Evolutionary conservation across 2,797 vertebrate species (phyloP), one percentile per base, ranked within the genome.

Genomic region (Hydrolagus colliei): DNA sequence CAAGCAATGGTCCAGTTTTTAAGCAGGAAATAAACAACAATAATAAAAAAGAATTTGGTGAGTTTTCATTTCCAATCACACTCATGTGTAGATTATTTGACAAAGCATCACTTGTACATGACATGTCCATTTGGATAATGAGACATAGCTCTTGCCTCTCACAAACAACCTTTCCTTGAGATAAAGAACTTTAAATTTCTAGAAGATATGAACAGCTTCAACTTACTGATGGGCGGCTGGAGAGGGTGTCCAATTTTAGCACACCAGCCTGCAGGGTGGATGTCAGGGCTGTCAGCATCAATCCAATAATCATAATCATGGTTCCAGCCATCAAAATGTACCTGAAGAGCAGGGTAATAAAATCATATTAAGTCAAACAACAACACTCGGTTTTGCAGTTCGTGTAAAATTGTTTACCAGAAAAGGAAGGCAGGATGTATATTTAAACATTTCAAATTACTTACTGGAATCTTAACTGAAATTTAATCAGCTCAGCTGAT

Each of bases 281-380:
- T 93, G 72, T 96, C 95, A 2, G 94, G 92, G 87, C 92, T 95
- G 89, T 96, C 96, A 0, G 95, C 92, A 86, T 96, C 95, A 87
- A 92, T 90, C 95, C 95, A 96, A 88, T 94, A 95, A 90, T 96
- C 94, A 86, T 95, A 96, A 88, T 94, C 93, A 86, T 91, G 92
- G 67, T 91, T 94, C 95, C 95, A 96, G 89, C 95, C 95, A 87
- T 96, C 96, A 89, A 96, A 96, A 90, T 96, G 95, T 74, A 96
- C 90, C 96, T 96, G 87, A 79, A 88, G 86, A 7, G 2, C 27
- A 87, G 87, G 0, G 86, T 63, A 86, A 86, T 22, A 87, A 67
- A 32, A 20, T 20, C 20, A 82, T n/a, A 80, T 52, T 52, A 6
- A 3, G 62, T 80, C 77, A 80, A 65, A 80, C 62, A 12, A 9